These are phyloP conservation scores for Caenorhabditis sp. DNA, from an alignment of 2,888 invertebrate genomes.

Conservation along the genomic window DNA sequence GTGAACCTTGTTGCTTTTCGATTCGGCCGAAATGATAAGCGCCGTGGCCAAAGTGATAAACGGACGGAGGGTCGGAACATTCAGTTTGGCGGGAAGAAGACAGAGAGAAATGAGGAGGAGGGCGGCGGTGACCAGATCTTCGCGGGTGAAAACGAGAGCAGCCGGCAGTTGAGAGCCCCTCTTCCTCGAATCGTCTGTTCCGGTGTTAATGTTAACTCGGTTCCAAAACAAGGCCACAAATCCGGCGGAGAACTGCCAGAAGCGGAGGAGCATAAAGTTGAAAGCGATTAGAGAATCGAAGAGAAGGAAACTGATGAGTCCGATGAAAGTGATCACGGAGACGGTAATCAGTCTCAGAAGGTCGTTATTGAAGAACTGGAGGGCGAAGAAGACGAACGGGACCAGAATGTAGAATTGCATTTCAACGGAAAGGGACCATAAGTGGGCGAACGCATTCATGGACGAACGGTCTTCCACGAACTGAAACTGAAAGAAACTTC, in stretches of 20 bases:
- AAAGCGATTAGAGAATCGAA: slow-evolving; percentile 32
- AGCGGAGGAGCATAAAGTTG: slow-evolving; percentile 40
- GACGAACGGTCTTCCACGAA: slow-evolving; percentile 41
- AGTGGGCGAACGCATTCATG: slow-evolving; percentile 37
- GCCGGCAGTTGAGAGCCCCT: background rate
- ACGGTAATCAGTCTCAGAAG: slow-evolving; percentile 10
- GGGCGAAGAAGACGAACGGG: slow-evolving; percentile 37
- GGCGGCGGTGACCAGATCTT: background rate
- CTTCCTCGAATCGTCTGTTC: background rate
- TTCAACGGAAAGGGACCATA: slow-evolving; percentile 41
- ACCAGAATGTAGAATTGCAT: slow-evolving; percentile 45
- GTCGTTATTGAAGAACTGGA: slow-evolving; percentile 20
- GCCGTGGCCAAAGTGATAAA: slow-evolving; percentile 22
- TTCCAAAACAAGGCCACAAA: slow-evolving; percentile 12
- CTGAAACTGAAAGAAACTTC: slow-evolving; percentile 5
- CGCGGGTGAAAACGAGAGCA: background rate
- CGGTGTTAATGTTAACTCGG: background rate
- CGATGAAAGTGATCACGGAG: background rate
- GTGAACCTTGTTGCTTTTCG: background rate
- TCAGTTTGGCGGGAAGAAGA: slow-evolving; percentile 16
- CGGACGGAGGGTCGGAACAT: slow-evolving; percentile 7
- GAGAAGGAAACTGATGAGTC: slow-evolving; percentile 5
- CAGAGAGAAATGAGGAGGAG: slow-evolving; percentile 13
- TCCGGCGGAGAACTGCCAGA: slow-evolving; percentile 52
- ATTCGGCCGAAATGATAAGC: slow-evolving; percentile 17